Conservation (phyloP, 2,113 vertebrate species). For the Panthera uncia region DNA sequence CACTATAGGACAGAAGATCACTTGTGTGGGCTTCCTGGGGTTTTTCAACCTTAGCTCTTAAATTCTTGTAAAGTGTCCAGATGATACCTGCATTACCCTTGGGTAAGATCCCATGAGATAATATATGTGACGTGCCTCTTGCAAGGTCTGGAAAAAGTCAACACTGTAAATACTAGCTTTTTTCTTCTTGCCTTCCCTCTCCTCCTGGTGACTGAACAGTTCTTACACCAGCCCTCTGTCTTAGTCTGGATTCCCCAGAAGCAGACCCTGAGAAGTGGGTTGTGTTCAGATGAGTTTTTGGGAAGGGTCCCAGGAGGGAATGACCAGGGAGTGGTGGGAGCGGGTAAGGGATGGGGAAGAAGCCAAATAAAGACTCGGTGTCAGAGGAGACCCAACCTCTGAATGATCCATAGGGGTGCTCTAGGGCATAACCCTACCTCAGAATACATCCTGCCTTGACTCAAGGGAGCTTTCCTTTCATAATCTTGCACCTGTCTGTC, state of each 20-base stretch:
- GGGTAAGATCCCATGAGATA: not conserved
- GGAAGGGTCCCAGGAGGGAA: not conserved
- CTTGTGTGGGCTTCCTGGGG: not conserved
- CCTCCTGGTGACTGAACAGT: not conserved
- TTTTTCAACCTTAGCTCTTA: not conserved
- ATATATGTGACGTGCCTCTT: not conserved
- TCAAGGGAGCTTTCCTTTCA: not conserved
- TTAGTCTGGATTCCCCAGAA: not conserved
- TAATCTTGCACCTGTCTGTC: not conserved
- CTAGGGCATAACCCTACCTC: not conserved
- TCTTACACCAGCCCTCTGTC: not conserved
- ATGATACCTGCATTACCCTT: not conserved
- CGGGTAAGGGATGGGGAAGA: not conserved
- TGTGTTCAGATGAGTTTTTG: not conserved
- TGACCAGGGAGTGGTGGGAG: not conserved
- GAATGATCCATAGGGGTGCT: not conserved
- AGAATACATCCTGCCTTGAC: not conserved
- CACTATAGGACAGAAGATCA: not conserved
- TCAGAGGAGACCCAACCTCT: not conserved
- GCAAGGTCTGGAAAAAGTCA: not conserved
- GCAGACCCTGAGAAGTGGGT: not conserved
- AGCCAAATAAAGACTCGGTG: not conserved
- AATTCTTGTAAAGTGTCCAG: not conserved
- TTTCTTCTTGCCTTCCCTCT: not conserved
- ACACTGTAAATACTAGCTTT: not conserved